Evolutionary conservation across 2,113 vertebrate genomes (phyloP), one percentile per base, ranked within the genome.

Genomic region (Cottus gobio): DNA sequence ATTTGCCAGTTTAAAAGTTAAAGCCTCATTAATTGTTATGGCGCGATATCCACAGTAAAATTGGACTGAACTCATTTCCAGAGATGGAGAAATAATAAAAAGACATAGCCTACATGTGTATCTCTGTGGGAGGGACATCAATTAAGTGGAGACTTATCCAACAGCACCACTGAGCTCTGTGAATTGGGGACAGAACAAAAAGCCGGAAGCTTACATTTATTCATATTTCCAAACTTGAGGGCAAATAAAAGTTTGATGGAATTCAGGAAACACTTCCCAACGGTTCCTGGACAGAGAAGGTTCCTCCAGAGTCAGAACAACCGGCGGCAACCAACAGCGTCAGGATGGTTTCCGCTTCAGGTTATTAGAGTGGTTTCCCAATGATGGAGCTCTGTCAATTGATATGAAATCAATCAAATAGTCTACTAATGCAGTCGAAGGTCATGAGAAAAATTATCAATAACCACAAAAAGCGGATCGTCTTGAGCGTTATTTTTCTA

Each of bases 1-100:
- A 87, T 90, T 88, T 87, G 56, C 72, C 83, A 56, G 76, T 90
- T 89, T 85, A 81, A 91, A 86, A 89, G 78, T 87, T 84, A 86
- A 79, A 84, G 84, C 76, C 79, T 79, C 79, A 74, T 88, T 91
- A 85, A 91, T 91, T 87, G 86, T 90, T 86, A 61, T 42, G 2
- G 48, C 6, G 12, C 34, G 74, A 91, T 89, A 91, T 88, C 82
- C 82, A 79, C 57, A 54, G 56, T 77, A 85, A 85, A 85, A 87
- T 85, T 86, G 61, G 89, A 91, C 80, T 80, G 78, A 88, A 78
- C 75, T 87, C 37, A 28, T 80, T 57, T 77, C 44, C 12, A 70
- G 48, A 90, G 88, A 89, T 88, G 90, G 61, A 82, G 82, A 52
- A 86, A 84, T 76, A 87, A 86, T 65, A 71, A 79, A 44, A 75